Conservation (phyloP, 2,113 vertebrate genomes). For the Gopherus flavomarginatus region DNA sequence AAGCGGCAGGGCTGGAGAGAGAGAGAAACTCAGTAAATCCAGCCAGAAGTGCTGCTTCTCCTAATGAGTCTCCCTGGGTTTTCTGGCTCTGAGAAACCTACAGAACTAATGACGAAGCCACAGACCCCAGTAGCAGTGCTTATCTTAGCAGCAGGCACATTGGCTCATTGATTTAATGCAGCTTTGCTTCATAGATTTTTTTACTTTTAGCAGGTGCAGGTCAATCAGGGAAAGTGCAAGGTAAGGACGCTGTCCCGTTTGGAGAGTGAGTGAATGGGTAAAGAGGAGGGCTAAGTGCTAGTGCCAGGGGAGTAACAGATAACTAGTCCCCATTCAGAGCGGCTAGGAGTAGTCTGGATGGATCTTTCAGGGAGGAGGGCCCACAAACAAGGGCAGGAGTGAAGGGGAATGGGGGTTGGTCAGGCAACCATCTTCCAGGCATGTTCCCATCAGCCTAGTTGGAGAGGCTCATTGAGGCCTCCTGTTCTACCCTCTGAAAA, state of each 20-base stretch:
- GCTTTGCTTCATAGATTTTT: neutral
- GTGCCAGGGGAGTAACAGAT: neutral
- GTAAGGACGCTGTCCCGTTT: fast-evolving
- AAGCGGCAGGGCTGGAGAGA: neutral
- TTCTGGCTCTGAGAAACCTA: constrained; percentile 37
- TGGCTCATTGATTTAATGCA: constrained; percentile 34
- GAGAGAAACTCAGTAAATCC: neutral
- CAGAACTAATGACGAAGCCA: neutral
- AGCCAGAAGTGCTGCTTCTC: neutral
- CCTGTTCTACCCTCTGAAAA: neutral
- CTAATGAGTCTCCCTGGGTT: constrained; percentile 30
- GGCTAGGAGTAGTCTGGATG: neutral
- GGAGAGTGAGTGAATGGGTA: neutral
- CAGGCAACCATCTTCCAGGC: neutral
- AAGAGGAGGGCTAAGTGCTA: neutral
- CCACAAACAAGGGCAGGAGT: neutral
- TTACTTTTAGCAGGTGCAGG: neutral
- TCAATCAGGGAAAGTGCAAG: fast-evolving
- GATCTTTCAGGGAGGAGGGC: neutral
- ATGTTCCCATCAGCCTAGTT: neutral
- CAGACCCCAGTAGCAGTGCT: constrained; percentile 8
- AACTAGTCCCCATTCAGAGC: neutral
- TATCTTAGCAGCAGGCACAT: constrained; percentile 11
- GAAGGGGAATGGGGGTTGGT: neutral
- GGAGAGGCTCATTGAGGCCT: neutral